Conservation (phyloP, 2,888 invertebrate genomes). For the Meghimatium bilineatum region DNA sequence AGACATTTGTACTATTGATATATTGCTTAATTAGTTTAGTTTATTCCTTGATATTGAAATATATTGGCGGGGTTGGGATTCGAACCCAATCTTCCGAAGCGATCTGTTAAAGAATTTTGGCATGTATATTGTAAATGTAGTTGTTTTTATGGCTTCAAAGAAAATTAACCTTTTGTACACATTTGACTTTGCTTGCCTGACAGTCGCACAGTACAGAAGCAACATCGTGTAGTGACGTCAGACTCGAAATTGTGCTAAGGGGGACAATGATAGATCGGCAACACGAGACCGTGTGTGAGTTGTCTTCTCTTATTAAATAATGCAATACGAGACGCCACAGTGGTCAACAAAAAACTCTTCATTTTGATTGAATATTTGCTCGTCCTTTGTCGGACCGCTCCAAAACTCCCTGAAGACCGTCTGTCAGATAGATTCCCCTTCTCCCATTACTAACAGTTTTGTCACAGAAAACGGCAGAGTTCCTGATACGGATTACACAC, state of each 20-base stretch:
- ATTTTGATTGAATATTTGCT: constrained; percentile 10
- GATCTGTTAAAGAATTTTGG: too few relatives aligned
- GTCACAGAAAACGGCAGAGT: background rate
- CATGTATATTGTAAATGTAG: too few relatives aligned
- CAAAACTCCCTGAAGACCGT: background rate
- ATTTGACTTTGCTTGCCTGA: too few relatives aligned
- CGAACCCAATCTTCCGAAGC: too few relatives aligned
- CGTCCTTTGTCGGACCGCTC: background rate
- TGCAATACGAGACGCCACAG: background rate
- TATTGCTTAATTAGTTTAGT: too few relatives aligned
- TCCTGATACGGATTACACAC: background rate
- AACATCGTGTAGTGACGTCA: background rate
- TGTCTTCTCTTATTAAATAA: constrained; percentile 1
- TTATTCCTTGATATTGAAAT: too few relatives aligned
- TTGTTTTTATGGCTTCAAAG: too few relatives aligned
- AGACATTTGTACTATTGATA: too few relatives aligned
- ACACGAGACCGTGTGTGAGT: background rate
- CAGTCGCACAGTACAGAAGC: background rate
- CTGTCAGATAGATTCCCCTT: background rate
- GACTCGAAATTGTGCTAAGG: background rate
- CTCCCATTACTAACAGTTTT: background rate
- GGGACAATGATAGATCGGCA: background rate
- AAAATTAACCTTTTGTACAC: too few relatives aligned
- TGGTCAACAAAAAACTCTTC: background rate
- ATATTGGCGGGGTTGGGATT: too few relatives aligned